Conservation (phyloP, 2,797 vertebrate species). For the Parotocinclus haroldoi region DNA sequence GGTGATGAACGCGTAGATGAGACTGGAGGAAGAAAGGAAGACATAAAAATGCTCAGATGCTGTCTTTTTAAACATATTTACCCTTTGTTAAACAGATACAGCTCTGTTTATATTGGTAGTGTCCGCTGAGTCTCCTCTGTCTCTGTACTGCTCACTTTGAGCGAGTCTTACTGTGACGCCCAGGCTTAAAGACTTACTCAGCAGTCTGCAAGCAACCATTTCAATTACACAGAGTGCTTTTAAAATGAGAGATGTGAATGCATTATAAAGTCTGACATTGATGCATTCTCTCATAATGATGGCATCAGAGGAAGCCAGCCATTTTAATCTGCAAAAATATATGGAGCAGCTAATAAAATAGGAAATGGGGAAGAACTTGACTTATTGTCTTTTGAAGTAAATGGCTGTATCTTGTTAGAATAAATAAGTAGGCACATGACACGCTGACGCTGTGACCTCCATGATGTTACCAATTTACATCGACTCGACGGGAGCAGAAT, state of each 20-base stretch:
- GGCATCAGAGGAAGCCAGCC: conserved; percentile 37
- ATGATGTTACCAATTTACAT: not conserved
- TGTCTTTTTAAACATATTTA: not conserved
- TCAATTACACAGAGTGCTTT: conserved; percentile 54
- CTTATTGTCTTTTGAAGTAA: conserved; percentile 34
- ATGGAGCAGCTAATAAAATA: conserved; percentile 26
- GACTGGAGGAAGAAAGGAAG: conserved; percentile 37
- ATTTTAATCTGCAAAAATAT: conserved; percentile 44
- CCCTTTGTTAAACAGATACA: conserved; percentile 33
- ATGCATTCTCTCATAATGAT: conserved; percentile 48
- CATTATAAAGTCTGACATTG: conserved; percentile 46
- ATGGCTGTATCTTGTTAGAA: conserved; percentile 1
- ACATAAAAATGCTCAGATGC: conserved; percentile 36
- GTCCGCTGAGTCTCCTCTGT: conserved; percentile 34
- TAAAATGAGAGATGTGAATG: conserved; percentile 48
- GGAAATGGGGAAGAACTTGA: conserved; percentile 23
- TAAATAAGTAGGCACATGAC: conserved; percentile 28
- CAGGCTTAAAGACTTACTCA: conserved; percentile 40
- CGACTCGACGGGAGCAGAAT: too few species aligned
- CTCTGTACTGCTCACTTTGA: conserved; percentile 17
- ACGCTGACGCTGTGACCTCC: conserved; percentile 22
- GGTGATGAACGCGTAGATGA: not conserved
- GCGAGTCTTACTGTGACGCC: not conserved
- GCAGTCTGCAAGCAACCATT: conserved; percentile 46
- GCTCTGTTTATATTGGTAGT: conserved; percentile 20